These are phyloP conservation scores for Dicrostonyx torquatus DNA, from an alignment of 2,797 vertebrate genomes.

Conservation along the genomic window DNA sequence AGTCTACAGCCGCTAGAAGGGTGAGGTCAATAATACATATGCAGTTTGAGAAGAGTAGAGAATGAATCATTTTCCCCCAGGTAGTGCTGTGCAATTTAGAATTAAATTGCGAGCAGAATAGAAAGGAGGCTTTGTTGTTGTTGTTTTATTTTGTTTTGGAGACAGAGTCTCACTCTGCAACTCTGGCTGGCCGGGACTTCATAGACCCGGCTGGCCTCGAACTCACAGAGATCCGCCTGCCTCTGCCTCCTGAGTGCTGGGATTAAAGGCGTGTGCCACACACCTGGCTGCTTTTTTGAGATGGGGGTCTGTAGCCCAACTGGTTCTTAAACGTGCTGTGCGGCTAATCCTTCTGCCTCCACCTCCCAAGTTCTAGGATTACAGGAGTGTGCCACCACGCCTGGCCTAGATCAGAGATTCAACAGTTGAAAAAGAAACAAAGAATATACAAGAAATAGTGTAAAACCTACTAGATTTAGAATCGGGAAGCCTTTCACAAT, in stretches of 20 bases:
- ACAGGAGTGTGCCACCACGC: too few relatives aligned
- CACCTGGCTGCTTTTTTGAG: neutral
- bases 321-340: neutral
- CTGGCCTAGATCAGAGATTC: neutral
- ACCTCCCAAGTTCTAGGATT: neutral
- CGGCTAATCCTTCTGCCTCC: neutral
- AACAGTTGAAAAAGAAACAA: neutral
- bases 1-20: neutral
- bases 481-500: neutral
- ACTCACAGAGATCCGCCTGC: neutral
- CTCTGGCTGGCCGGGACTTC: neutral
- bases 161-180: neutral
- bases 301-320: neutral
- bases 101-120: slow-evolving; percentile 18
- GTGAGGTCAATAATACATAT: neutral
- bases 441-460: neutral
- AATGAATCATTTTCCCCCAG: neutral
- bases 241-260: neutral
- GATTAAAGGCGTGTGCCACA: neutral
- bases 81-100: neutral
- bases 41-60: neutral
- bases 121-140: neutral
- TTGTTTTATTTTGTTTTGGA: neutral
- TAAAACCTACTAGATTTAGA: neutral
- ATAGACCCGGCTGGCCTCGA: neutral